These are phyloP conservation scores for Neomorphus geoffroyi DNA, from an alignment of 2,797 vertebrate genomes.

Conservation along the genomic window DNA sequence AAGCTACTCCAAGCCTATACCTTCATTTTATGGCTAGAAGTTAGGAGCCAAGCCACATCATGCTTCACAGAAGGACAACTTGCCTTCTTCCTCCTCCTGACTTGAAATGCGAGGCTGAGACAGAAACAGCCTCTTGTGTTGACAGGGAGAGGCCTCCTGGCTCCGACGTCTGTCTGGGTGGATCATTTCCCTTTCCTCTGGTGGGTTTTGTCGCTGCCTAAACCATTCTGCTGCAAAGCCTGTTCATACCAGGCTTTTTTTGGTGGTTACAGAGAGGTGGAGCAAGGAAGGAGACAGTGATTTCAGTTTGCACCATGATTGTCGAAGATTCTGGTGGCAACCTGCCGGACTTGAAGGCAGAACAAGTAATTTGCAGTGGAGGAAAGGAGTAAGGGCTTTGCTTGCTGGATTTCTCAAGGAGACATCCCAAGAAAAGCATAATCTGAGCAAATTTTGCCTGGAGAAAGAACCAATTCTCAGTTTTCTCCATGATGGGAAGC, in stretches of 20 bases:
- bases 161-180: not conserved
- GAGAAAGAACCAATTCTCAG: not conserved
- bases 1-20: not conserved
- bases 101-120: not conserved
- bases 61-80: not conserved
- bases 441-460: not conserved
- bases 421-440: too few species aligned
- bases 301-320: not conserved
- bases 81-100: not conserved
- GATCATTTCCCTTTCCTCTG: not conserved
- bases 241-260: not conserved
- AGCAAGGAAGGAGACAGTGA: not conserved
- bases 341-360: not conserved
- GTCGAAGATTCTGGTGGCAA: not conserved
- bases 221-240: not conserved
- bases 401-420: not conserved
- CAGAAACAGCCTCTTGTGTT: not conserved
- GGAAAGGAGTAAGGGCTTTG: not conserved
- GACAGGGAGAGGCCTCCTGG: conserved; percentile 7
- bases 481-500: rapidly evolving
- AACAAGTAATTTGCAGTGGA: not conserved
- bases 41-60: not conserved
- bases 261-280: not conserved
- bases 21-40: not conserved
- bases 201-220: not conserved